Evolutionary conservation across 2,113 vertebrate species (phyloP).

Genomic region (Cariama cristata): DNA sequence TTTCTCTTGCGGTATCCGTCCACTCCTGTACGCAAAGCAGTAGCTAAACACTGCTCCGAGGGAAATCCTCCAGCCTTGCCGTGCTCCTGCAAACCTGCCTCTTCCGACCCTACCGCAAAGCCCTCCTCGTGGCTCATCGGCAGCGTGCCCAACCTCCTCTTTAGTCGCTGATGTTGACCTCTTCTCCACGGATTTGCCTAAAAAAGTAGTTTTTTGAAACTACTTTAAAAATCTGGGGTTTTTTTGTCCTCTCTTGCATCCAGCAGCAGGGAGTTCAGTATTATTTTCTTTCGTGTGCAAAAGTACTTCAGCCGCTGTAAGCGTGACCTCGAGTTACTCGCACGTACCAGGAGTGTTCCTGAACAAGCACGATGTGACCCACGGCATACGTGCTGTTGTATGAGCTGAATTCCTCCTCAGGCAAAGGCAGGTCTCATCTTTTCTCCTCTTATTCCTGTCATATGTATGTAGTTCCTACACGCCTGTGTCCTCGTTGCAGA

Average conservation of each 20-base stretch:
- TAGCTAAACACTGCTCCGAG: background rate
- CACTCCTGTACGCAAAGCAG: accelerated
- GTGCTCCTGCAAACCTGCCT: background rate
- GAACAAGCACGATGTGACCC: accelerated
- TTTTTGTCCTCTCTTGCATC: background rate
- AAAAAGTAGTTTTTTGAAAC: background rate
- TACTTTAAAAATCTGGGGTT: background rate
- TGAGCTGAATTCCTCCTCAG: background rate
- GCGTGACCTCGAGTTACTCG: background rate
- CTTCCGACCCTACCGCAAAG: background rate
- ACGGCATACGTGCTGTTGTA: accelerated
- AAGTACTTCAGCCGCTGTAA: background rate
- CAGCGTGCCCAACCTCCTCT: accelerated
- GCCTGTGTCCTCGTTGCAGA: background rate
- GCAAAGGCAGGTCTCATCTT: background rate
- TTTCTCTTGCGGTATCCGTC: background rate
- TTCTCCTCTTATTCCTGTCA: accelerated
- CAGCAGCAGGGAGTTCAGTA: background rate
- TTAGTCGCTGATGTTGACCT: accelerated
- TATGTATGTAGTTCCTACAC: background rate
- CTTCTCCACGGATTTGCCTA: accelerated
- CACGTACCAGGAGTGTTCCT: accelerated
- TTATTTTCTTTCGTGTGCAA: too few relatives aligned
- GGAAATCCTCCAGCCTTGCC: background rate
- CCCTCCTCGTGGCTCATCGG: accelerated